phyloP scores from a whole-genome alignment of 2,888 invertebrate species.

The Ormia ochracea region DNA sequence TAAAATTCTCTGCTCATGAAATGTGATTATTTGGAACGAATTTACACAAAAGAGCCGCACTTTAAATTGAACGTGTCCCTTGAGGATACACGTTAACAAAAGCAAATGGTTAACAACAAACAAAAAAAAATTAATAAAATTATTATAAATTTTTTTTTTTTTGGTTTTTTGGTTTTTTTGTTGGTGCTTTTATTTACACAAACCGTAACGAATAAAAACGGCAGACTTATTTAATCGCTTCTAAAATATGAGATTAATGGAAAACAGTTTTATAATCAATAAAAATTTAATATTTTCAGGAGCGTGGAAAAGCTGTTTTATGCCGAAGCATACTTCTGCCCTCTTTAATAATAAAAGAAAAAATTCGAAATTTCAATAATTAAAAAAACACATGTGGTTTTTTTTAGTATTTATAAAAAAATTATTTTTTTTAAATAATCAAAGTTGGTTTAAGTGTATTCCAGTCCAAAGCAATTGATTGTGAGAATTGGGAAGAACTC shows the following conservation, averaged over 20 bases:
- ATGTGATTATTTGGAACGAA: conserved; percentile 17
- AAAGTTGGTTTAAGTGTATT: too few relatives aligned
- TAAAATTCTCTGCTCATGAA: background rate
- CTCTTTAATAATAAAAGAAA: too few relatives aligned
- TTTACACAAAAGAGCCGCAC: conserved; percentile 38
- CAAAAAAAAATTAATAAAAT: conserved; percentile 48
- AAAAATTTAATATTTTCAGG: conserved; percentile 13
- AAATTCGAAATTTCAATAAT: too few relatives aligned
- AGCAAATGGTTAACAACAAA: conserved; percentile 1
- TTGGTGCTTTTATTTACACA: too few relatives aligned
- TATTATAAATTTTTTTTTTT: conserved; percentile 25
- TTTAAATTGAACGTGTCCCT: conserved; percentile 59
- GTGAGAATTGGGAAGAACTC: too few relatives aligned
- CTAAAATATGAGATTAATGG: background rate
- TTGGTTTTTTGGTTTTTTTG: too few relatives aligned
- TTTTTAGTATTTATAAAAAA: too few relatives aligned
- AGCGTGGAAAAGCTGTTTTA: conserved; percentile 2
- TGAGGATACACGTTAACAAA: conserved; percentile 34
- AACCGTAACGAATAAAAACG: conserved; percentile 25
- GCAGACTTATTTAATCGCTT: background rate
- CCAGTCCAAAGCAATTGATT: too few relatives aligned
- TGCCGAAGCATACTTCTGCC: too few relatives aligned
- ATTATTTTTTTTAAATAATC: too few relatives aligned
- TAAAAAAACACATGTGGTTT: too few relatives aligned
- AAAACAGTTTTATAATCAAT: conserved; percentile 11